Evolutionary conservation across 2,888 invertebrate genomes (phyloP).

Genomic region (Andrena marginata): DNA sequence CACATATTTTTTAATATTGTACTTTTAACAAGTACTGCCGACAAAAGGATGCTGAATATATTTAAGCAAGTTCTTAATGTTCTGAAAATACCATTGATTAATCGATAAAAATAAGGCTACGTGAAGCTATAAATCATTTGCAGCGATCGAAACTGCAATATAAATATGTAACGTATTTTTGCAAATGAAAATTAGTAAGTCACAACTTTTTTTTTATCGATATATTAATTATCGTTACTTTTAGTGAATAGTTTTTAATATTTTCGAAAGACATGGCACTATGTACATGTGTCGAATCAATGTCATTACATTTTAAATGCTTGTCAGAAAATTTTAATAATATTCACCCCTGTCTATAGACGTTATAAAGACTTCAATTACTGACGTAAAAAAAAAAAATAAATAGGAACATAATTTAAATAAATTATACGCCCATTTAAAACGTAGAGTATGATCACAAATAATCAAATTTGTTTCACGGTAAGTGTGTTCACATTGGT

Average conservation of each 20-base stretch:
- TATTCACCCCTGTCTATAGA: constrained; percentile 32
- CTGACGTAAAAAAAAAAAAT: constrained; percentile 42
- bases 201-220: constrained; percentile 36
- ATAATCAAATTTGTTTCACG: constrained; percentile 43
- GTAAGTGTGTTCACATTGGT: constrained; percentile 41
- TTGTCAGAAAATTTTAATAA: constrained; percentile 34
- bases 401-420: constrained; percentile 66
- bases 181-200: constrained; percentile 42
- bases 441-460: constrained; percentile 51
- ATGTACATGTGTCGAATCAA: constrained; percentile 60
- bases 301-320: constrained; percentile 45
- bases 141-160: constrained; percentile 38
- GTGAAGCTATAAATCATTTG: constrained; percentile 31
- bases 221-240: constrained; percentile 51
- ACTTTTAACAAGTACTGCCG: constrained; percentile 56
- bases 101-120: constrained; percentile 38
- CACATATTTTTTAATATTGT: constrained; percentile 46
- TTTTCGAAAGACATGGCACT: constrained; percentile 68
- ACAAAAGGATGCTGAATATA: constrained; percentile 59
- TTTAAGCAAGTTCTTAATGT: constrained; percentile 47
- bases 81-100: constrained; percentile 55
- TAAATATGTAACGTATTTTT: constrained; percentile 40
- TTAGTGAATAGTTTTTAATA: constrained; percentile 36
- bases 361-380: constrained; percentile 47
- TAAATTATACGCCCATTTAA: constrained; percentile 55